Evolutionary conservation across 2,888 invertebrate species (phyloP).

Genomic region (Noctua janthina): DNA sequence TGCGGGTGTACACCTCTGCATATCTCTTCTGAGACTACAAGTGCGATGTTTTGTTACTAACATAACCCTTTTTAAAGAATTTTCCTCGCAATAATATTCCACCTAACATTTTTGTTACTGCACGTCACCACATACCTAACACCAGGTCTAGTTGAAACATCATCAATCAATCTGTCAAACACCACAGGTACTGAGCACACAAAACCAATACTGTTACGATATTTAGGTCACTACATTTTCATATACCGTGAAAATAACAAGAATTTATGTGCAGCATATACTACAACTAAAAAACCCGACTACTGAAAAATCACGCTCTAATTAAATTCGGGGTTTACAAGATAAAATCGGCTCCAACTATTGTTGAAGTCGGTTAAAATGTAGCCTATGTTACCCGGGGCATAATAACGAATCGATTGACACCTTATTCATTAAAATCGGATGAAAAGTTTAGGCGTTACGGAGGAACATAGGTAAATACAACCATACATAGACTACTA

Average conservation of each 20-base stretch:
- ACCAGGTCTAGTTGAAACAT: conserved; percentile 22
- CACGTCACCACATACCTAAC: background rate
- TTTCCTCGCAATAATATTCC: conserved; percentile 1
- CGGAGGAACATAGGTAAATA: too few species aligned
- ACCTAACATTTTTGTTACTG: background rate
- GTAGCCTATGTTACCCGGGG: too few species aligned
- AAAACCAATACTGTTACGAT: conserved; percentile 18
- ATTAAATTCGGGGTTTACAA: too few species aligned
- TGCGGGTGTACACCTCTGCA: background rate
- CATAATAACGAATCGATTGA: too few species aligned
- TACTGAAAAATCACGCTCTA: too few species aligned
- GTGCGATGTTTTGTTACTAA: background rate
- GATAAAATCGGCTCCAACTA: too few species aligned
- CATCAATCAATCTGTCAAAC: conserved; percentile 50
- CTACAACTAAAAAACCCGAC: too few species aligned
- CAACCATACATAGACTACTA: too few species aligned
- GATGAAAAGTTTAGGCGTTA: too few species aligned
- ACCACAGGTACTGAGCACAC: conserved; percentile 32
- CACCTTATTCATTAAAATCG: too few species aligned
- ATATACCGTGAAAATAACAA: conserved; percentile 1
- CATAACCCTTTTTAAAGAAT: background rate
- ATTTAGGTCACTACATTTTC: conserved; percentile 34
- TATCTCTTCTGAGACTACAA: background rate
- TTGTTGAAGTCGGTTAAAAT: too few species aligned
- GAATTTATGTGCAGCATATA: too few species aligned